Percentiles rank a stretch among this genome's conserved stretches.
phyloP scores from a whole-genome alignment of 1,140 invertebrate genomes.

The Augochlora pura region DNA sequence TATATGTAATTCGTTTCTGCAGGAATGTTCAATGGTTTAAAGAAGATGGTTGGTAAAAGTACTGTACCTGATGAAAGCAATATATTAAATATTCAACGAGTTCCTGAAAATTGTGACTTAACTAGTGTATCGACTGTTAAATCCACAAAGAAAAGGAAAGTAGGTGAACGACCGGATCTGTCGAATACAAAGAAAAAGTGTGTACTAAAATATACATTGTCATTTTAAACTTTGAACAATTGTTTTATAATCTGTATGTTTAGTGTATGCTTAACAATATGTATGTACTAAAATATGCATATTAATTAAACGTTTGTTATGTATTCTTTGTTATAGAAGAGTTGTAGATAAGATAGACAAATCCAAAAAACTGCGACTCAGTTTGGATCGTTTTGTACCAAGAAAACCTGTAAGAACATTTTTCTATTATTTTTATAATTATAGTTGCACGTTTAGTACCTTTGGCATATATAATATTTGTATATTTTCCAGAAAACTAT shows the following conservation, averaged over 20 bases:
- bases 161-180: slow-evolving; percentile 73
- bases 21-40: slow-evolving; percentile 89
- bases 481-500: slow-evolving; percentile 63
- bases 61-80: slow-evolving; percentile 76
- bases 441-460: not conserved
- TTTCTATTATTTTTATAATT: slow-evolving; percentile 6
- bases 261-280: not conserved
- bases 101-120: slow-evolving; percentile 43
- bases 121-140: slow-evolving; percentile 78
- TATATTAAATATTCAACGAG: slow-evolving; percentile 64
- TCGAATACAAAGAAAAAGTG: slow-evolving; percentile 82
- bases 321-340: slow-evolving; percentile 55
- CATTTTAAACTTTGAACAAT: not conserved
- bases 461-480: slow-evolving; percentile 5
- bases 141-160: slow-evolving; percentile 84
- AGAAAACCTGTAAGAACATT: slow-evolving; percentile 65
- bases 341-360: slow-evolving; percentile 71
- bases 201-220: slow-evolving; percentile 49
- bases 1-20: slow-evolving; percentile 58
- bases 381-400: slow-evolving; percentile 73
- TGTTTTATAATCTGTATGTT: not conserved
- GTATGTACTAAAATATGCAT: slow-evolving; percentile 4
- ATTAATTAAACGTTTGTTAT: not conserved
- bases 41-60: slow-evolving; percentile 86
- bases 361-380: slow-evolving; percentile 73